Evolutionary conservation across 2,113 vertebrate genomes (phyloP).

Genomic region (Myotis brandtii): DNA sequence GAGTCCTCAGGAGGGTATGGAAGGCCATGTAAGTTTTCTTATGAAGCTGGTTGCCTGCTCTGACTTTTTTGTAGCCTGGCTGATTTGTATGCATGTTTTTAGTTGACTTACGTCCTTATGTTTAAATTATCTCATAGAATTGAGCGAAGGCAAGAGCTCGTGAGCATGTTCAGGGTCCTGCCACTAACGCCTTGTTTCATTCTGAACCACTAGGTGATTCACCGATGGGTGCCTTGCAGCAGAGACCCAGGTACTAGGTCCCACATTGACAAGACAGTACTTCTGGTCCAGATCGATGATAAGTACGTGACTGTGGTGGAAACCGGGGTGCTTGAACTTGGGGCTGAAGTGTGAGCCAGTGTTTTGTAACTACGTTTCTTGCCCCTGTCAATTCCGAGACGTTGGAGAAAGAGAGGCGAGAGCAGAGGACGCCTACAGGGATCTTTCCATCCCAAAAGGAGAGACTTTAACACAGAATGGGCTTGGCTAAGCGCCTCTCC

Average conservation of each 20-base stretch:
- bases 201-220: slow-evolving; percentile 93
- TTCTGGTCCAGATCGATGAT: slow-evolving; percentile 99
- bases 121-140: neutral
- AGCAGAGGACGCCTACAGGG: slow-evolving; percentile 75
- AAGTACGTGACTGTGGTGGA: slow-evolving; percentile 98
- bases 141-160: neutral
- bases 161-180: neutral
- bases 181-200: slow-evolving; percentile 5
- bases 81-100: neutral
- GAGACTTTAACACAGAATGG: slow-evolving; percentile 83
- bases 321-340: slow-evolving; percentile 97
- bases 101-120: neutral
- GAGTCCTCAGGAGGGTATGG: slow-evolving; percentile 99
- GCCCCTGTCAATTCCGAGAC: slow-evolving; percentile 71
- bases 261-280: slow-evolving; percentile 99
- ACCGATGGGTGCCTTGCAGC: slow-evolving; percentile 99
- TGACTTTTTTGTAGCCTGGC: neutral
- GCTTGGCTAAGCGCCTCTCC: slow-evolving; percentile 80
- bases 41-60: accelerated
- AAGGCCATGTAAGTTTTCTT: slow-evolving; percentile 95
- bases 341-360: slow-evolving; percentile 96
- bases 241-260: slow-evolving; percentile 96
- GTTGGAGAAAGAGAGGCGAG: slow-evolving; percentile 77
- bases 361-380: slow-evolving; percentile 74
- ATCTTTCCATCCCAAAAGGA: slow-evolving; percentile 68